A percentile compares a stretch with the other conserved stretches of the same genome.
phyloP scores from a whole-genome alignment of 2,113 vertebrate genomes.

The Ageneiosus marmoratus region DNA sequence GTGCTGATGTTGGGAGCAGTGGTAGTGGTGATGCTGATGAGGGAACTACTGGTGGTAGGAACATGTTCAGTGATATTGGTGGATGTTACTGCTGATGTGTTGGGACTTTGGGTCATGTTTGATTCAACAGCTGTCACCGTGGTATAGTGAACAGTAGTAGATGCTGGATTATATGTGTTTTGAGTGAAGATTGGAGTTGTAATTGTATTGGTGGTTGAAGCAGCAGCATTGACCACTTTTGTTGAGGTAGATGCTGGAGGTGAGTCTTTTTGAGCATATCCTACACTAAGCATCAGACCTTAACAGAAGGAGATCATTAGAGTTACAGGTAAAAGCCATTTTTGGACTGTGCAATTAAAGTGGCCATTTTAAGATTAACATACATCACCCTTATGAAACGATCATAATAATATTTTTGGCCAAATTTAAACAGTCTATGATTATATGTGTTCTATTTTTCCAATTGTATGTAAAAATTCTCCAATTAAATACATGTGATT shows the following conservation, averaged over 20 bases:
- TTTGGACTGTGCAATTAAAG: neutral
- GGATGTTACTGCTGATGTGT: neutral
- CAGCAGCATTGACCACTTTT: too few relatives aligned
- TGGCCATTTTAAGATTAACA: neutral
- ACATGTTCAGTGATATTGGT: neutral
- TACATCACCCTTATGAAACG: neutral
- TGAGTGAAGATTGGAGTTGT: neutral
- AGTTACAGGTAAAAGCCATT: neutral
- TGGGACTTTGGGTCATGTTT: neutral
- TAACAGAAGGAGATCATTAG: neutral
- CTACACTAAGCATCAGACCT: constrained; percentile 28
- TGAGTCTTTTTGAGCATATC: neutral
- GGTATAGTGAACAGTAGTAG: neutral
- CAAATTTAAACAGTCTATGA: neutral
- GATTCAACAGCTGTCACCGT: neutral
- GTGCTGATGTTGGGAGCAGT: too few relatives aligned
- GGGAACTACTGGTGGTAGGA: neutral
- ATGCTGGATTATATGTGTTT: neutral
- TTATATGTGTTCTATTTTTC: neutral
- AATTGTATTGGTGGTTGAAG: neutral
- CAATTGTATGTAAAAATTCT: neutral
- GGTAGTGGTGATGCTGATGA: neutral
- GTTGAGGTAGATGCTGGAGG: neutral
- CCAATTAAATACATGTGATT: neutral
- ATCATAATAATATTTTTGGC: neutral